phyloP scores from a whole-genome alignment of 2,113 vertebrate species.

The Hemicordylus capensis region DNA sequence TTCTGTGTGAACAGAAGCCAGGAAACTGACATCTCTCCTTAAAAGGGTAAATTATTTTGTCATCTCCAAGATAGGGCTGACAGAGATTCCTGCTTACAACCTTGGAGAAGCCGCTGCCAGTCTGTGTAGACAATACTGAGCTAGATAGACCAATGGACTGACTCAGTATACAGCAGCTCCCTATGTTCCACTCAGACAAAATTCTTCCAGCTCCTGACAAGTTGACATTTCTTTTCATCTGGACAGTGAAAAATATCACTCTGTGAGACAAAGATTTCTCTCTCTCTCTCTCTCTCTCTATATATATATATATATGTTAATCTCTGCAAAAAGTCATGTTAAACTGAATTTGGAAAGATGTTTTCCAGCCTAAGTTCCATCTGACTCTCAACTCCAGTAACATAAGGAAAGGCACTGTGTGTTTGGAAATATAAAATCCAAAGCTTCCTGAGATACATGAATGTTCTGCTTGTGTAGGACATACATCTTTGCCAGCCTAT shows the following conservation, averaged over 20 bases:
- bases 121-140: no score
- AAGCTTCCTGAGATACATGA: constrained; percentile 1
- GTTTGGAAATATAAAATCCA: constrained; percentile 40
- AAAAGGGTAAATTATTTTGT: no score
- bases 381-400: constrained; percentile 46
- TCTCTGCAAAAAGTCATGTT: constrained; percentile 61
- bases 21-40: constrained; percentile 41
- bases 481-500: constrained; percentile 1
- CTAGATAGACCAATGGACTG: no score
- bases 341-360: constrained; percentile 45
- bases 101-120: no score
- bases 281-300: no score
- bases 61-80: no score
- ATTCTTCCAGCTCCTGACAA: constrained; percentile 54
- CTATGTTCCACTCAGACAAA: constrained; percentile 51
- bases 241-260: constrained; percentile 49
- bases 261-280: constrained; percentile 52
- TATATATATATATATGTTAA: constrained; percentile 56
- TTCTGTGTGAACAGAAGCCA: constrained; percentile 54
- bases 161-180: no score
- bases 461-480: not conserved
- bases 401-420: constrained; percentile 8
- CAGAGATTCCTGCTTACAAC: no score
- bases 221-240: constrained; percentile 61
- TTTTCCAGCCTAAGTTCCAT: constrained; percentile 59